phyloP scores from a whole-genome alignment of 2,113 vertebrate species.

The Gasterosteus nipponicus region DNA sequence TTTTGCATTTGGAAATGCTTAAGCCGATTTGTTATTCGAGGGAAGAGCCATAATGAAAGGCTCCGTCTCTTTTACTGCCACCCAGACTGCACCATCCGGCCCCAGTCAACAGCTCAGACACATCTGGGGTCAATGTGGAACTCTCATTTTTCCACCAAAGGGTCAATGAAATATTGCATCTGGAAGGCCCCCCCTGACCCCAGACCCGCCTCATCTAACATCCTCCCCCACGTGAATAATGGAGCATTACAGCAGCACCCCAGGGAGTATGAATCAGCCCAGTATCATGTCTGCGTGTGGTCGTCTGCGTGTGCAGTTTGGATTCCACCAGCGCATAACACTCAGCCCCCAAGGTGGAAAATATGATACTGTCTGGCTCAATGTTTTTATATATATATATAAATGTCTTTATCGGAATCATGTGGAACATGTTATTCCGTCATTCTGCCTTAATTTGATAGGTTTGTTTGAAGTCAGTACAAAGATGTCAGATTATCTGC shows the following conservation, averaged over 20 bases:
- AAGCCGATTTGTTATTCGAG: not conserved
- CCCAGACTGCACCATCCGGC: constrained; percentile 1
- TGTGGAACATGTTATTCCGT: constrained; percentile 10
- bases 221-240: constrained; percentile 61
- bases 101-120: constrained; percentile 30
- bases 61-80: constrained; percentile 9
- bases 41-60: constrained; percentile 2
- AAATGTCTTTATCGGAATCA: constrained; percentile 1
- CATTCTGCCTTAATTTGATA: not conserved
- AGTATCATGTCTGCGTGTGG: constrained; percentile 70
- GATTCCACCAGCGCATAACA: constrained; percentile 21
- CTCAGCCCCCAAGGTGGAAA: constrained; percentile 43
- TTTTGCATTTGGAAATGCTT: not conserved
- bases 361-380: constrained; percentile 28
- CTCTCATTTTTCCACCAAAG: constrained; percentile 10
- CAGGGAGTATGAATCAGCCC: constrained; percentile 62
- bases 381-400: not conserved
- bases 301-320: constrained; percentile 49
- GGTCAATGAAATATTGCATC: constrained; percentile 46
- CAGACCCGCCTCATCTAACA: constrained; percentile 27
- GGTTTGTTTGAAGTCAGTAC: constrained; percentile 12
- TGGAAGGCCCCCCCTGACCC: not conserved
- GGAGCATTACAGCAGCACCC: constrained; percentile 54
- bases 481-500: constrained; percentile 23
- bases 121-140: constrained; percentile 68